Evolutionary conservation across 1,140 invertebrate genomes (phyloP), one percentile per base, ranked within the genome.

Genomic region (Drosophila watanabei): DNA sequence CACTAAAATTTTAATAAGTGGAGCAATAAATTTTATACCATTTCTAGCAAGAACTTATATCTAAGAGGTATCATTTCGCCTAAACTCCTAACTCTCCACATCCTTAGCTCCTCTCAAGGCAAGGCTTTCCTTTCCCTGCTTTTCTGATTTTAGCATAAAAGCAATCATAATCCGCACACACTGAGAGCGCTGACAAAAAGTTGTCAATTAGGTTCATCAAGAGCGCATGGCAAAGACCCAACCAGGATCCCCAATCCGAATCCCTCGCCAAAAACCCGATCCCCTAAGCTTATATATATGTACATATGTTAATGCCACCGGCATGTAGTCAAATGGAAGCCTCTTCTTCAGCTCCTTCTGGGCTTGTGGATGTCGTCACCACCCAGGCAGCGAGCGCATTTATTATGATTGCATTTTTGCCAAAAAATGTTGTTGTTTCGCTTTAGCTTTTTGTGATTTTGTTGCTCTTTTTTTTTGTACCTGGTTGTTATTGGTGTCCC

Each of bases 341-440:
- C 30, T 20, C 24, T 28, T 70, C 63, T 35, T 24, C 18, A 18
- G 32, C 30, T 18, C 39, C 37, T 43, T 43, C 35, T 70, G 46
- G 39, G n/a, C 30, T n/a, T 49, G 62, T 48, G 56, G 58, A 69
- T 32, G 72, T 49, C 43, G 52, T 76, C 65, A 79, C 85, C 85
- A 89, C 85, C 85, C 85, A 89, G 75, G 84, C 85, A 89, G 84
- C 51, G 45, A 89, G 61, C 62, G 79, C 81, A 90, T 89, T 89
- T 90, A 89, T 89, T 85, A 90, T 89, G 73, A 89, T 90, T 89
- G 86, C 86, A 85, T 90, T 89, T 86, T 89, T 64, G 81, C 59
- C 77, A 77, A 89, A 90, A 87, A 87, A 66, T 46, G 52, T 64
- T 56, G 51, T 66, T 66, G 56, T 60, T 59, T 43, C 5, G 10